Conservation (phyloP, 2,888 invertebrate species). For the Machimus atricapillus region DNA sequence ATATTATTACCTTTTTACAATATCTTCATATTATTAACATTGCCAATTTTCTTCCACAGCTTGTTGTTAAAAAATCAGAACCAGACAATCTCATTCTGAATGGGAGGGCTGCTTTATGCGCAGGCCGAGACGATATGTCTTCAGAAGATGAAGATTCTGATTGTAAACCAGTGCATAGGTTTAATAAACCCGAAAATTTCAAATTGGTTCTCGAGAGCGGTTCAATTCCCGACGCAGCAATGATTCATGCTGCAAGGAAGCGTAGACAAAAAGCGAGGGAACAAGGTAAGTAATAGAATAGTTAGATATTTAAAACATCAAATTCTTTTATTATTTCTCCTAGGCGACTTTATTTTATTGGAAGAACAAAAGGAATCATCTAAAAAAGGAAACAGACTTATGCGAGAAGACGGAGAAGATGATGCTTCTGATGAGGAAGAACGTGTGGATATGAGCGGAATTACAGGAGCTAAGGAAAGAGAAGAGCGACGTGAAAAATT, state of each 20-base stretch:
- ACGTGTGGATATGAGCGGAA: constrained; percentile 85
- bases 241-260: constrained; percentile 97
- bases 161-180: constrained; percentile 62
- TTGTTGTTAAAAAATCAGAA: constrained; percentile 67
- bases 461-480: constrained; percentile 78
- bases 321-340: neutral
- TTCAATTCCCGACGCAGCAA: constrained; percentile 94
- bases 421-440: constrained; percentile 84
- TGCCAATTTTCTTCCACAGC: constrained; percentile 56
- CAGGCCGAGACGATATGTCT: constrained; percentile 73
- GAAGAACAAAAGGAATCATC: constrained; percentile 62
- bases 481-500: constrained; percentile 81
- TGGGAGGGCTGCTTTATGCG: constrained; percentile 83
- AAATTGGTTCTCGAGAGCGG: constrained; percentile 85
- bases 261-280: constrained; percentile 92
- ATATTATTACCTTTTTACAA: neutral
- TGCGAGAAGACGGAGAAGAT: constrained; percentile 80
- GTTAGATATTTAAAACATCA: neutral
- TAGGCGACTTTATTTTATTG: constrained; percentile 67
- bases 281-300: constrained; percentile 63
- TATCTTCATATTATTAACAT: neutral
- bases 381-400: constrained; percentile 69
- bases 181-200: constrained; percentile 74
- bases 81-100: constrained; percentile 73
- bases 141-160: constrained; percentile 68